Evolutionary conservation across 1,140 invertebrate genomes (phyloP).

Genomic region (Epicauta chinensis): DNA sequence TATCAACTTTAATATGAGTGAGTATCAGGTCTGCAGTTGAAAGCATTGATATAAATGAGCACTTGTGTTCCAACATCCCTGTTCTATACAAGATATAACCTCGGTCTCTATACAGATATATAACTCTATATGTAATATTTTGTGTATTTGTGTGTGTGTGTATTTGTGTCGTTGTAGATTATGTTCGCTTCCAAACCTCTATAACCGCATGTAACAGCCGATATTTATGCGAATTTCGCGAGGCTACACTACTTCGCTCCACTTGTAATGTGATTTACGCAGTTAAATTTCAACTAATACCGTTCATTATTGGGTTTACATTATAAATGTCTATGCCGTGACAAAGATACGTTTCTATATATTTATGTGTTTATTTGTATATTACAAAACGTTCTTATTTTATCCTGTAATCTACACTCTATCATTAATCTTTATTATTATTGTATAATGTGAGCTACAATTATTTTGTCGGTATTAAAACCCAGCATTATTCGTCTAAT

Average conservation of each 20-base stretch:
- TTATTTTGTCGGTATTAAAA: too few relatives aligned
- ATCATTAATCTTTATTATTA: too few relatives aligned
- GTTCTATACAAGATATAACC: constrained; percentile 13
- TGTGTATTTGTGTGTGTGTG: too few relatives aligned
- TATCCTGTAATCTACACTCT: too few relatives aligned
- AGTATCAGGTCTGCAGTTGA: constrained; percentile 13
- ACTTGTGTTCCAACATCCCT: constrained; percentile 10
- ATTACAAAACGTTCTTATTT: too few relatives aligned
- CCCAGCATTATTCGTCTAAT: too few relatives aligned
- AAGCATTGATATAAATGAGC: constrained; percentile 18
- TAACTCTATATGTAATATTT: too few relatives aligned
- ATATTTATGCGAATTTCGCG: constrained; percentile 24
- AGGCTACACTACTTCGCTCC: constrained; percentile 7
- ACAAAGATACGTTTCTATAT: constrained; percentile 9
- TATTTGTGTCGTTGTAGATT: constrained; percentile 12
- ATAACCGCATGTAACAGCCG: constrained; percentile 19
- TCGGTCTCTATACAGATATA: neutral
- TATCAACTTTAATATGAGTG: constrained; percentile 14
- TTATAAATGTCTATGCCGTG: constrained; percentile 6
- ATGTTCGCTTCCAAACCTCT: constrained; percentile 13
- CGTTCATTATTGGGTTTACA: constrained; percentile 10
- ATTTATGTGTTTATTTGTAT: too few relatives aligned
- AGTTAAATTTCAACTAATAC: constrained; percentile 15
- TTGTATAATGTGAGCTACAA: too few relatives aligned
- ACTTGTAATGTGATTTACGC: constrained; percentile 21